These are phyloP conservation scores for Kradibia gibbosae DNA, from an alignment of 1,140 invertebrate species.

Conservation along the genomic window DNA sequence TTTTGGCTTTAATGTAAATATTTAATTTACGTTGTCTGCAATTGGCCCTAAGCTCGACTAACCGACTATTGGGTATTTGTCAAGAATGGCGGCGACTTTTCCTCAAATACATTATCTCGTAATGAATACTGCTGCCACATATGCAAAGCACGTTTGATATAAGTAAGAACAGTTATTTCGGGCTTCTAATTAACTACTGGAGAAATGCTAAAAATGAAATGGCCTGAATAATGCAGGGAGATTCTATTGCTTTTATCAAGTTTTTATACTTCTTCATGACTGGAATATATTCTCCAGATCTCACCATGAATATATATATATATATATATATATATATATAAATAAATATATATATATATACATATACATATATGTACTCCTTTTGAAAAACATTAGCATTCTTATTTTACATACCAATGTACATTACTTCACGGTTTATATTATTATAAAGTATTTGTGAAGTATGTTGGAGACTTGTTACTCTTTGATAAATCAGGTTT, in stretches of 20 bases:
- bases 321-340: too few relatives aligned
- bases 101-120: not conserved
- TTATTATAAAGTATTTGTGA: too few relatives aligned
- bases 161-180: not conserved
- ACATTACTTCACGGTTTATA: too few relatives aligned
- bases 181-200: not conserved
- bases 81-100: not conserved
- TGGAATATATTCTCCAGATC: not conserved
- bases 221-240: not conserved
- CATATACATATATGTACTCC: too few relatives aligned
- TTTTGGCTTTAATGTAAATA: not conserved
- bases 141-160: not conserved
- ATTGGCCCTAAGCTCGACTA: not conserved
- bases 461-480: too few relatives aligned
- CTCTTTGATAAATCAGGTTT: too few relatives aligned
- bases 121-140: not conserved
- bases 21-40: not conserved
- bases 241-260: not conserved
- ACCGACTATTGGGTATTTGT: not conserved
- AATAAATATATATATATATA: too few relatives aligned
- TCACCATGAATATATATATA: too few relatives aligned
- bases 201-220: not conserved
- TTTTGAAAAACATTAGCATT: too few relatives aligned
- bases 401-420: too few relatives aligned
- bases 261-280: not conserved